phyloP scores from a whole-genome alignment of 2,797 vertebrate genomes.

The Rhyacichthys aspro region DNA sequence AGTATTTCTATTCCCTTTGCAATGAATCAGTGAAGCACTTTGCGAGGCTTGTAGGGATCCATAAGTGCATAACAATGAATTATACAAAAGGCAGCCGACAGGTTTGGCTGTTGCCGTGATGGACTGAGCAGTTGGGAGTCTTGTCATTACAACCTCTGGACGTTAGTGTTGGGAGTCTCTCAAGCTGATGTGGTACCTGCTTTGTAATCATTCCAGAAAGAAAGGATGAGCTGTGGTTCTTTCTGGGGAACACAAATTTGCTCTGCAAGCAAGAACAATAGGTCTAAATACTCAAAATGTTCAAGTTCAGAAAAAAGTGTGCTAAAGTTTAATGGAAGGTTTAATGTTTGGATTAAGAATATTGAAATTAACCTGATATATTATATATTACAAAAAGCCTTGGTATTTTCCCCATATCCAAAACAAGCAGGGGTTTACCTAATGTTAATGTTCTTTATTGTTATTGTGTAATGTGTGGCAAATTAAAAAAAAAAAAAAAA shows the following conservation, averaged over 20 bases:
- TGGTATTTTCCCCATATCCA: no score
- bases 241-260: slow-evolving; percentile 60
- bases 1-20: slow-evolving; percentile 43
- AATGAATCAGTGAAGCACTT: slow-evolving; percentile 55
- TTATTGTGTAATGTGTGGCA: no score
- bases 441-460: no score
- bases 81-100: slow-evolving; percentile 51
- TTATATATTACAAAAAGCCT: no score
- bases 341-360: no score
- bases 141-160: slow-evolving; percentile 52
- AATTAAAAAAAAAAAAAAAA: no score
- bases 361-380: no score
- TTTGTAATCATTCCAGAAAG: slow-evolving; percentile 54
- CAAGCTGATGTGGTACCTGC: slow-evolving; percentile 27
- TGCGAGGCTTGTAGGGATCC: slow-evolving; percentile 43
- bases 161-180: slow-evolving; percentile 18
- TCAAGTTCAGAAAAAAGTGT: no score
- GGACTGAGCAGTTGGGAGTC: slow-evolving; percentile 50
- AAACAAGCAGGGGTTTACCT: no score
- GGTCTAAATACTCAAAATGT: slow-evolving; percentile 51
- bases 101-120: slow-evolving; percentile 39
- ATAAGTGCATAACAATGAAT: slow-evolving; percentile 66
- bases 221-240: slow-evolving; percentile 42
- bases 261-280: slow-evolving; percentile 39
- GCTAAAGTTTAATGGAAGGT: no score